Evolutionary conservation across 2,113 vertebrate species (phyloP).

Genomic region (Passer montanus): DNA sequence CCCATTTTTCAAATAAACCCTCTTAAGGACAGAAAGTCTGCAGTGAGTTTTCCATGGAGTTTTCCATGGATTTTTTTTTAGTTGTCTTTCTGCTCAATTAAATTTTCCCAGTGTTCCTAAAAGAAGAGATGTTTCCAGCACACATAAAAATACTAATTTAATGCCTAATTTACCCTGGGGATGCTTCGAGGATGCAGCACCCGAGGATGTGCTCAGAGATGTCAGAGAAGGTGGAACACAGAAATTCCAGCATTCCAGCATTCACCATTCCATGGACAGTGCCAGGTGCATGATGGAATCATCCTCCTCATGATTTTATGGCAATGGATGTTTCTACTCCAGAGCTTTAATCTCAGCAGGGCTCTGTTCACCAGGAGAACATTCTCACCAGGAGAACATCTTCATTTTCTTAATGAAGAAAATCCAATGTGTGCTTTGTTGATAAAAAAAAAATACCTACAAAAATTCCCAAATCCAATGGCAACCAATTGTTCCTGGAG

Average conservation of each 20-base stretch:
- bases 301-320: background rate
- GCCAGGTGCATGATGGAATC: background rate
- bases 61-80: background rate
- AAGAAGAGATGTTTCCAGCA: background rate
- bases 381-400: background rate
- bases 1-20: background rate
- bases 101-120: background rate
- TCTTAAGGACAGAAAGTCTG: background rate
- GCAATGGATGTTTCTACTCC: background rate
- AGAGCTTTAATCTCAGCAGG: conserved; percentile 19
- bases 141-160: background rate
- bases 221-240: fast-evolving
- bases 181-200: fast-evolving
- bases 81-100: background rate
- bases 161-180: fast-evolving
- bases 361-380: background rate
- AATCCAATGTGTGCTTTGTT: background rate
- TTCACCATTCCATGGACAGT: background rate
- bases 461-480: background rate
- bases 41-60: background rate
- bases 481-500: background rate
- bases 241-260: background rate
- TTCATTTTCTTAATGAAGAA: background rate
- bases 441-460: background rate
- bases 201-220: background rate